Evolutionary conservation across 2,888 invertebrate genomes (phyloP).

Genomic region (Autographa pulchrina): DNA sequence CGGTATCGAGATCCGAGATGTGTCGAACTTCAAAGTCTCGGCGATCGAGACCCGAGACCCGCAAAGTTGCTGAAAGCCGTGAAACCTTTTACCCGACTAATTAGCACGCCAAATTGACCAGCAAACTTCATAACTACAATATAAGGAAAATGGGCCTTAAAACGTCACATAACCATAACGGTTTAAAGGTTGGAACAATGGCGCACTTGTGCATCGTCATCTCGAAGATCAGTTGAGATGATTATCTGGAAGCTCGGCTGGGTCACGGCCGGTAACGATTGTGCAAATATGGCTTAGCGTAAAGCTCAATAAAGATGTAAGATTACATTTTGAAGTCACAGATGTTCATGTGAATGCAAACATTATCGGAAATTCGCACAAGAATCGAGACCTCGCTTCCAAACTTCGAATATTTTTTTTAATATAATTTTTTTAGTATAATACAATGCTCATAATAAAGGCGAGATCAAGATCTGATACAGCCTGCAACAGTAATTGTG

Average conservation of each 20-base stretch:
- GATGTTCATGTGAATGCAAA: constrained; percentile 53
- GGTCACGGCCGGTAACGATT: constrained; percentile 72
- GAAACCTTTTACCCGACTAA: constrained; percentile 55
- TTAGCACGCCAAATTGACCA: constrained; percentile 56
- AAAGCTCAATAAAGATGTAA: constrained; percentile 63
- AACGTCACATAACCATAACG: constrained; percentile 57
- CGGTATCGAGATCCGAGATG: constrained; percentile 55
- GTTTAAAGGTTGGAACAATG: constrained; percentile 59
- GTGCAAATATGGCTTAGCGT: constrained; percentile 64
- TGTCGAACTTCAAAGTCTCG: constrained; percentile 54
- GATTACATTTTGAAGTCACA: constrained; percentile 61
- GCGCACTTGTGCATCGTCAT: constrained; percentile 70
- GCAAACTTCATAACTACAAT: constrained; percentile 49
- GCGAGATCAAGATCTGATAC: constrained; percentile 19
- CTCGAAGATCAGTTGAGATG: constrained; percentile 71
- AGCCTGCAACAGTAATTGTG: constrained; percentile 32
- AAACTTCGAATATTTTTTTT: constrained; percentile 21
- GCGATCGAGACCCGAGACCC: constrained; percentile 56
- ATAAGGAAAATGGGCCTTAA: constrained; percentile 53
- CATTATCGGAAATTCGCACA: constrained; percentile 24
- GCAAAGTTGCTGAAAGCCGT: constrained; percentile 31
- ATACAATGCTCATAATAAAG: neutral
- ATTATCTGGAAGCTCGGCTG: constrained; percentile 68
- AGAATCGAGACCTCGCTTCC: constrained; percentile 23
- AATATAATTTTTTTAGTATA: constrained; percentile 5